phyloP scores from a whole-genome alignment of 2,888 invertebrate species.

The Trilocha varians region DNA sequence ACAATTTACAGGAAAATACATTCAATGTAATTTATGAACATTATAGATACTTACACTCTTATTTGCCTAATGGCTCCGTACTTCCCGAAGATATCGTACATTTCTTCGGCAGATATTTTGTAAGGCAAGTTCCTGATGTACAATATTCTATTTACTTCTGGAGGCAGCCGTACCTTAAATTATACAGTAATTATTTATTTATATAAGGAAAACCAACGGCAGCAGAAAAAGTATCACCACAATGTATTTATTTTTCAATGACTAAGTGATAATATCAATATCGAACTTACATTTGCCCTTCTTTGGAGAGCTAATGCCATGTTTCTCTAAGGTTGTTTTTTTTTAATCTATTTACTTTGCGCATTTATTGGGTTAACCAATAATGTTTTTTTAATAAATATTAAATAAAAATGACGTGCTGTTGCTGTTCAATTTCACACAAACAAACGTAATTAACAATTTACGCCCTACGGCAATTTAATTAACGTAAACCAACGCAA shows the following conservation, averaged over 20 bases:
- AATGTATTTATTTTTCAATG: not conserved
- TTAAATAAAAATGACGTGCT: too few relatives aligned
- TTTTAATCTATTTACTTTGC: too few relatives aligned
- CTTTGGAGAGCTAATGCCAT: conserved; percentile 84
- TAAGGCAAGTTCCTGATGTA: conserved; percentile 98
- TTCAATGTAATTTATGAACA: conserved; percentile 1
- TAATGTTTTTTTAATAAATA: too few relatives aligned
- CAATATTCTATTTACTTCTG: conserved; percentile 97
- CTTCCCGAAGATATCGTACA: conserved; percentile 99
- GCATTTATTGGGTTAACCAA: too few relatives aligned
- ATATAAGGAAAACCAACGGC: not conserved
- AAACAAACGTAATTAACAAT: too few relatives aligned
- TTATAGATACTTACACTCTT: conserved; percentile 83
- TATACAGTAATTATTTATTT: too few relatives aligned
- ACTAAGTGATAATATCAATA: too few relatives aligned
- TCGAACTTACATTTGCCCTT: conserved; percentile 83
- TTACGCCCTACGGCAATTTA: too few relatives aligned
- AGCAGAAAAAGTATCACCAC: too few relatives aligned
- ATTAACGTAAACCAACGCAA: too few relatives aligned
- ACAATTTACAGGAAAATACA: too few relatives aligned
- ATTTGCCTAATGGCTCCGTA: conserved; percentile 99
- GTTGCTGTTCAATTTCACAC: too few relatives aligned
- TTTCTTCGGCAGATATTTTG: conserved; percentile 99
- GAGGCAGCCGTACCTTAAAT: conserved; percentile 95
- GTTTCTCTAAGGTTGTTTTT: conserved; percentile 6